Conservation (phyloP, 2,888 invertebrate genomes). For the Fragum sueziense region DNA sequence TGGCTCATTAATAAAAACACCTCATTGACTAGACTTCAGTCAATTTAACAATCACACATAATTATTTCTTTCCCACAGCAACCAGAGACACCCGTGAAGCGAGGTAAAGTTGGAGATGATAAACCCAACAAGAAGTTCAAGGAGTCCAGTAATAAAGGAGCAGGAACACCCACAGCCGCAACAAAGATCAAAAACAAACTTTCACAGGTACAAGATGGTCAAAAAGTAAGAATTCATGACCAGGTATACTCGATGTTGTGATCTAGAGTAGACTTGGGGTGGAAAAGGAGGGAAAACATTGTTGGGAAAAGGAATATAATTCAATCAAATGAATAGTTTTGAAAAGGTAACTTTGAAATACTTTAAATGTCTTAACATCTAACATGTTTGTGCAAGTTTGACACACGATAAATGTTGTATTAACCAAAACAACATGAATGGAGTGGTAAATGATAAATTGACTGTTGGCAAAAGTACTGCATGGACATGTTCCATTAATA, state of each 20-base stretch:
- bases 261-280: slow-evolving; percentile 9
- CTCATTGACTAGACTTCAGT: too few relatives aligned
- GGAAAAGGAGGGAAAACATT: background rate
- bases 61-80: slow-evolving; percentile 50
- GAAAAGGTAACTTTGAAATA: too few relatives aligned
- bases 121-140: slow-evolving; percentile 84
- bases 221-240: slow-evolving; percentile 25
- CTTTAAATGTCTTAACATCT: too few relatives aligned
- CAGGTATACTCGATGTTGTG: slow-evolving; percentile 33
- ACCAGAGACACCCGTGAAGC: slow-evolving; percentile 84
- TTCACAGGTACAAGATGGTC: slow-evolving; percentile 58
- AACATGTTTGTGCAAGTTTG: too few relatives aligned
- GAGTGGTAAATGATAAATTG: too few relatives aligned
- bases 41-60: too few relatives aligned
- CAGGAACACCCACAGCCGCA: slow-evolving; percentile 41
- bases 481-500: too few relatives aligned
- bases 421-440: too few relatives aligned
- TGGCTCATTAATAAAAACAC: too few relatives aligned
- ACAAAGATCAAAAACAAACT: slow-evolving; percentile 58
- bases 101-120: slow-evolving; percentile 83
- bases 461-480: too few relatives aligned
- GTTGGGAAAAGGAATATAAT: background rate
- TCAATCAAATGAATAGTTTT: too few relatives aligned
- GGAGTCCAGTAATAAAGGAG: slow-evolving; percentile 74
- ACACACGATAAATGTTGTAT: too few relatives aligned